Evolutionary conservation across 2,888 invertebrate species (phyloP), one percentile per base, ranked within the genome.

Genomic region (Aphidius colemani): DNA sequence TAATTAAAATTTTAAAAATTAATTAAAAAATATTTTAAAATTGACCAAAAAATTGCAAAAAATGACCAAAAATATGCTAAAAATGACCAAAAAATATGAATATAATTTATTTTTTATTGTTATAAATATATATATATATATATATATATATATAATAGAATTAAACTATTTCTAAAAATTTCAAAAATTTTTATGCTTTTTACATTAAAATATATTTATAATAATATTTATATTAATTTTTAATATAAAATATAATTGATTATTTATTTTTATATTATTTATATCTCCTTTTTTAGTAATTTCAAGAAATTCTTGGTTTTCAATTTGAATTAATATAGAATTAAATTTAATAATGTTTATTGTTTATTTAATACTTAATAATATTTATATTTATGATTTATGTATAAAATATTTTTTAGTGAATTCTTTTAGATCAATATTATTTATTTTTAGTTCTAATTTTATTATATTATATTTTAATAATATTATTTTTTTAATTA

Each of bases 261-360:
- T 85, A 78, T 78, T 86, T 83, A 80, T 85, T 71, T 82, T 82
- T 72, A 75, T 83, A 62, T 82, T 87, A 83, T 82, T 85, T 48
- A 67, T 75, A 65, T 79, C 83, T 68, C 81, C 83, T 68, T 72
- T 87, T 81, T 83, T 87, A 78, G 81, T 85, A 71, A 84, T 87
- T 65, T 82, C 83, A 10, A 72, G 83, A 30, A 81, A 79, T 67
- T 82, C 83, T n/a, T 85, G 85, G 74, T 69, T 85, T 73, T 70
- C 78, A 70, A 80, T 83, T 78, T 88, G 88, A 86, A 85, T 88
- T 82, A 86, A 87, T 0, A 79, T 88, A 84, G 88, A 88, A 85
- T 86, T 88, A 82, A 88, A 88, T 83, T 72, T 88, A 71, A 77
- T 88, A 73, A 84, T 86, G 73, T 86, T 88, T 84, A 87, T 88